A percentile compares a stretch with the other conserved stretches of the same genome.
Evolutionary conservation across 2,888 invertebrate genomes (phyloP).

Genomic region (Dryadula phaetusa): DNA sequence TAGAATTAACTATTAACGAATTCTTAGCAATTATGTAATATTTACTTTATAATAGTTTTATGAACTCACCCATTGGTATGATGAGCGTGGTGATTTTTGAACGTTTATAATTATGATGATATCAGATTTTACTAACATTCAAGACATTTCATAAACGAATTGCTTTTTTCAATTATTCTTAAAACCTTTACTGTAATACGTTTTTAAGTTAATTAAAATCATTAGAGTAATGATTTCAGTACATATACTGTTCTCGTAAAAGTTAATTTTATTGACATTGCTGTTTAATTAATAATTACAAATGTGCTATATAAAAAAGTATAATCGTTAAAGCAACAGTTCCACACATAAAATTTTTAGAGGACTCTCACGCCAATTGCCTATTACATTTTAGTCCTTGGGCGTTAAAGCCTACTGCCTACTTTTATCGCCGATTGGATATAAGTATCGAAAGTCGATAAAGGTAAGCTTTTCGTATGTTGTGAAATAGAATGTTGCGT

Average conservation of each 20-base stretch:
- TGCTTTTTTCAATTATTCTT: background rate
- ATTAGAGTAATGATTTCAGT: background rate
- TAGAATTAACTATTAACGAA: too few species aligned
- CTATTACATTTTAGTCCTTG: slow-evolving; percentile 55
- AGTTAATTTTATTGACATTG: background rate
- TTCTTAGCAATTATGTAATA: too few species aligned
- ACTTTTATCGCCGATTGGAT: slow-evolving; percentile 53
- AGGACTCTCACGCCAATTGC: slow-evolving; percentile 59
- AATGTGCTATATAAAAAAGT: slow-evolving; percentile 15
- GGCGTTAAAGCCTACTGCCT: slow-evolving; percentile 53
- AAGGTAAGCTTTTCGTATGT: slow-evolving; percentile 41
- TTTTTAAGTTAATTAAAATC: background rate
- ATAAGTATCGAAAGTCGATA: slow-evolving; percentile 42
- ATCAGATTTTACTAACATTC: too few species aligned
- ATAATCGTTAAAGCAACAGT: slow-evolving; percentile 43
- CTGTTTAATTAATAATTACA: slow-evolving; percentile 11
- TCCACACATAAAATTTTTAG: slow-evolving; percentile 39
- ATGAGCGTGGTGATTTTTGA: too few species aligned
- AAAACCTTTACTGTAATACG: background rate
- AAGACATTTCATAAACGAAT: background rate
- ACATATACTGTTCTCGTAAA: background rate
- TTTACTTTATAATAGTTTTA: too few species aligned
- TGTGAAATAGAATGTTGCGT: slow-evolving; percentile 35
- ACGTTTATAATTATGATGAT: too few species aligned
- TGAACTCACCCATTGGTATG: too few species aligned